Percentiles rank a stretch among this genome's conserved stretches.
Conservation (phyloP, 92 coral and sea anemone species). For the Micromussa lordhowensis region DNA sequence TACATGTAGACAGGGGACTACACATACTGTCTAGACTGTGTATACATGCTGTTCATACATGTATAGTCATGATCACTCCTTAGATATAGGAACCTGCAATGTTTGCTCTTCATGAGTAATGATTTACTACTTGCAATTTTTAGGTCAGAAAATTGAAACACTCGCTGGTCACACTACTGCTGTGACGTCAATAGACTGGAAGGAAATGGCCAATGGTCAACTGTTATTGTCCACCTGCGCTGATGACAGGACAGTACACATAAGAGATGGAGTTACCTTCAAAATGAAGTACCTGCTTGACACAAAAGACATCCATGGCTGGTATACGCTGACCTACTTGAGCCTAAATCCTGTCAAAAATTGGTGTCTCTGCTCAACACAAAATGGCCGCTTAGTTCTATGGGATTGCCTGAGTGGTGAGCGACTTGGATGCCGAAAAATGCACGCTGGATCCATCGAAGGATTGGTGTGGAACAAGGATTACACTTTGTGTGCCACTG, state of each 20-base stretch:
- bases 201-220: constrained; percentile 61
- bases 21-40: no score
- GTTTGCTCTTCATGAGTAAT: background rate
- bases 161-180: constrained; percentile 89
- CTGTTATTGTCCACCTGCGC: constrained; percentile 83
- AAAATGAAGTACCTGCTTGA: constrained; percentile 59
- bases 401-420: constrained; percentile 86
- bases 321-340: constrained; percentile 90
- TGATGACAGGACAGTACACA: constrained; percentile 86
- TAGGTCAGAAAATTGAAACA: constrained; percentile 77
- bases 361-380: constrained; percentile 87
- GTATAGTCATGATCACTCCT: no score
- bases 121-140: background rate
- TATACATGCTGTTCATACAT: no score
- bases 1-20: no score
- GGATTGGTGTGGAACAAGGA: constrained; percentile 81
- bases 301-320: constrained; percentile 73
- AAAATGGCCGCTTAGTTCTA: constrained; percentile 84
- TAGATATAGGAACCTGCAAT: background rate
- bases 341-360: constrained; percentile 78
- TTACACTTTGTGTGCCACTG: constrained; percentile 74
- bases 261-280: constrained; percentile 72
- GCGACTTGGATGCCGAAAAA: constrained; percentile 74
- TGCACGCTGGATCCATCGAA: constrained; percentile 89
- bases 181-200: constrained; percentile 92